Percentiles rank a stretch among this genome's conserved stretches.
Conservation (phyloP, 2,113 vertebrate genomes). For the Nyctibius bracteatus region DNA sequence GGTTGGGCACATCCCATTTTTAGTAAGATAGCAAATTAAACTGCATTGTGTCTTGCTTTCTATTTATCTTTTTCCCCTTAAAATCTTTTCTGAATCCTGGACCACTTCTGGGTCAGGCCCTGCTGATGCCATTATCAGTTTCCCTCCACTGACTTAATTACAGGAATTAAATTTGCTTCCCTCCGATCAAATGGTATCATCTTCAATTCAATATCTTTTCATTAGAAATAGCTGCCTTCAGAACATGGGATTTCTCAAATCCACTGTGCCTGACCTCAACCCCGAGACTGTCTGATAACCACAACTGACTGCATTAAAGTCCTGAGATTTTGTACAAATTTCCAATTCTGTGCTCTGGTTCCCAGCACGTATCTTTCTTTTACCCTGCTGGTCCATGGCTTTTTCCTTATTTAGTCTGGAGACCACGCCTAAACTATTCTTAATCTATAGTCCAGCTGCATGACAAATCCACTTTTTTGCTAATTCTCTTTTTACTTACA, state of each 20-base stretch:
- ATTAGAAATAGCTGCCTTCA: neutral
- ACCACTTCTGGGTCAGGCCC: neutral
- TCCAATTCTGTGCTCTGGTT: neutral
- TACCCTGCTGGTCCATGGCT: neutral
- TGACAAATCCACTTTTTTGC: neutral
- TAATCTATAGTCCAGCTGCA: neutral
- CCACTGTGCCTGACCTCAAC: neutral
- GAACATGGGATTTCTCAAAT: neutral
- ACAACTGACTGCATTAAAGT: neutral
- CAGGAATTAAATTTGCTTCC: neutral
- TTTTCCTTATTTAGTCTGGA: neutral
- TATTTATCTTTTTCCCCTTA: neutral
- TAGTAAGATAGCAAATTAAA: neutral
- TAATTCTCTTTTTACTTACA: neutral
- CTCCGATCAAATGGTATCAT: neutral
- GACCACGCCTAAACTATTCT: neutral
- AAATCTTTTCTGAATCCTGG: neutral
- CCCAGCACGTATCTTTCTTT: neutral
- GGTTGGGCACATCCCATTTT: neutral
- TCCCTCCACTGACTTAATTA: neutral
- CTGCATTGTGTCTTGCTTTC: neutral
- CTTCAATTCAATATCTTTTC: neutral
- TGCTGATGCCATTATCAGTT: neutral
- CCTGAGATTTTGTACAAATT: neutral
- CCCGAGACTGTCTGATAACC: neutral